Conservation (phyloP, 1,140 invertebrate species). For the Bombus affinis region DNA sequence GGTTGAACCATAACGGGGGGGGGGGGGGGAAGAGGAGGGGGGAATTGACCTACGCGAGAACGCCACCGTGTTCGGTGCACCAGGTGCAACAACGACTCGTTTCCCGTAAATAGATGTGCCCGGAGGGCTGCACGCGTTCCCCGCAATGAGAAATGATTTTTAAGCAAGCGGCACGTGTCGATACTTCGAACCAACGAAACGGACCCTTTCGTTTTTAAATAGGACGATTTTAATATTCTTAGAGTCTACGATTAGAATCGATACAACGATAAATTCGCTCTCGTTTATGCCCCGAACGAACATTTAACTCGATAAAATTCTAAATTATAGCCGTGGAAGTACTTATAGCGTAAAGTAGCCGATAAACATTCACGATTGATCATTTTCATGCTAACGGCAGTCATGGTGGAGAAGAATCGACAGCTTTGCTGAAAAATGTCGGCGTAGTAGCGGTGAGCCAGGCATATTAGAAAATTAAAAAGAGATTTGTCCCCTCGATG, state of each 20-base stretch:
- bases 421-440: no score
- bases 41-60: not conserved
- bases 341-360: no score
- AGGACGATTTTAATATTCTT: not conserved
- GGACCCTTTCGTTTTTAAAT: not conserved
- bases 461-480: not conserved
- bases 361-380: no score
- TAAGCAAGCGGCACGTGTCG: not conserved
- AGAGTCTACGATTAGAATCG: no score
- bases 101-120: constrained; percentile 42
- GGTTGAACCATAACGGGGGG: not conserved
- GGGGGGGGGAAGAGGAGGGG: fast-evolving
- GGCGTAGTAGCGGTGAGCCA: no score
- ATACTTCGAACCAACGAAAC: not conserved
- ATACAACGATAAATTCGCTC: no score
- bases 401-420: no score
- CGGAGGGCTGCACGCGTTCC: constrained; percentile 36
- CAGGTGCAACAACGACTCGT: constrained; percentile 39
- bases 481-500: not conserved
- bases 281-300: no score
- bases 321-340: no score
- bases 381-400: no score
- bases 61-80: constrained; percentile 1
- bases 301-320: no score
- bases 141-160: constrained; percentile 24